Conservation (phyloP, 2,113 vertebrate genomes). For the Uropsilus gracilis region DNA sequence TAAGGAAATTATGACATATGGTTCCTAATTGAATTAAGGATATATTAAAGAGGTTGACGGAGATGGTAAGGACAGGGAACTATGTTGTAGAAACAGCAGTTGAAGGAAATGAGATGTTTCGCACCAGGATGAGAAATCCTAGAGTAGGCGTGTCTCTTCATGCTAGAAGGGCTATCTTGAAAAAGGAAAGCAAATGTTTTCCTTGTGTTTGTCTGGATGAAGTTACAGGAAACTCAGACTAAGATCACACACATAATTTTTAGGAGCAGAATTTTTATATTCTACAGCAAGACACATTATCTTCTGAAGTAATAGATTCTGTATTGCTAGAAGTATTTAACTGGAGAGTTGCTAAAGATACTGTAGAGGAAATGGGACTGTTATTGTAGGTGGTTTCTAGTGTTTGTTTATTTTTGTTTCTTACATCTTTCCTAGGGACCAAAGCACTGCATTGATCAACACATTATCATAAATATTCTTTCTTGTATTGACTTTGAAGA, state of each 20-base stretch:
- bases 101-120: not conserved
- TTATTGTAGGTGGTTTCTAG: not conserved
- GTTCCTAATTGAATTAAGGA: constrained; percentile 69
- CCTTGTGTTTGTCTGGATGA: not conserved
- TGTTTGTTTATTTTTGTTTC: not conserved
- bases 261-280: not conserved
- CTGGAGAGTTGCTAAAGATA: not conserved
- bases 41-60: not conserved
- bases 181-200: not conserved
- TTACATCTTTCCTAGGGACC: not conserved
- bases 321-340: not conserved
- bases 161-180: not conserved
- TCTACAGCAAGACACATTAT: not conserved
- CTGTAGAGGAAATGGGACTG: not conserved
- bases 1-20: constrained; percentile 78
- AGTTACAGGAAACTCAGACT: not conserved
- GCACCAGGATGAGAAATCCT: not conserved
- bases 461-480: not conserved
- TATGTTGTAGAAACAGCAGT: not conserved
- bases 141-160: not conserved
- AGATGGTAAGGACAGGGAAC: not conserved
- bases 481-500: not conserved
- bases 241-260: not conserved
- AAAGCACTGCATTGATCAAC: not conserved
- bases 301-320: not conserved